phyloP scores from a whole-genome alignment of 2,113 vertebrate genomes.

The Bagarius yarrelli region DNA sequence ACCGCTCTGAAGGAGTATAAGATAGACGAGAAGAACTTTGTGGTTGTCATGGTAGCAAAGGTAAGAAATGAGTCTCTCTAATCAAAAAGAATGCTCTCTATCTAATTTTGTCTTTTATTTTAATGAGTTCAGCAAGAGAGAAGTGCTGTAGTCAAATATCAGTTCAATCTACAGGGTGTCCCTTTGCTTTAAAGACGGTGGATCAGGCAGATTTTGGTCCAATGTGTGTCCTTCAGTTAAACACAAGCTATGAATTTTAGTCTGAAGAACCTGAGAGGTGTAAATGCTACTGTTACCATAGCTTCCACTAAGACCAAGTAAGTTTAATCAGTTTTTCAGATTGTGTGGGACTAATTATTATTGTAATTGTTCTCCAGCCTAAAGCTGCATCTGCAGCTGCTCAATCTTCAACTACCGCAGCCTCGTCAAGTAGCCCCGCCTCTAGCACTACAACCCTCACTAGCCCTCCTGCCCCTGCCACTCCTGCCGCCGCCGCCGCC shows the following conservation, averaged over 20 bases:
- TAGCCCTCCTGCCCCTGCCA: constrained; percentile 62
- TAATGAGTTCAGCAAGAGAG: neutral
- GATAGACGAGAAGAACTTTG: constrained; percentile 97
- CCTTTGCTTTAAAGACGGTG: neutral
- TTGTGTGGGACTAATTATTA: neutral
- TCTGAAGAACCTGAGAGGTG: no score
- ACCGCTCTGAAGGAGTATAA: constrained; percentile 92
- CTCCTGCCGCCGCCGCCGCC: constrained; percentile 58
- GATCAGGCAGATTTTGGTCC: neutral
- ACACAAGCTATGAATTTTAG: neutral
- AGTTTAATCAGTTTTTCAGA: neutral
- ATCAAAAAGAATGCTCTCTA: neutral
- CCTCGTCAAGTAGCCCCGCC: constrained; percentile 60
- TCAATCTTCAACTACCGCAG: constrained; percentile 62
- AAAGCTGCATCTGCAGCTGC: constrained; percentile 75
- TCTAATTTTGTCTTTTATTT: neutral
- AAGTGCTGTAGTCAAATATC: neutral
- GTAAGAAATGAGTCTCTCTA: constrained; percentile 61
- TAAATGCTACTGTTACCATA: neutral
- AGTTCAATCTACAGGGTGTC: neutral
- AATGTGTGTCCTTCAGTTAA: no score
- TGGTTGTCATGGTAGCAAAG: constrained; percentile 98
- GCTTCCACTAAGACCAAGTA: neutral
- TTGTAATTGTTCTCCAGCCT: constrained; percentile 66
- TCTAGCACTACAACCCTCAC: constrained; percentile 62